phyloP scores from a whole-genome alignment of 2,113 vertebrate genomes.

The Saccopteryx leptura region DNA sequence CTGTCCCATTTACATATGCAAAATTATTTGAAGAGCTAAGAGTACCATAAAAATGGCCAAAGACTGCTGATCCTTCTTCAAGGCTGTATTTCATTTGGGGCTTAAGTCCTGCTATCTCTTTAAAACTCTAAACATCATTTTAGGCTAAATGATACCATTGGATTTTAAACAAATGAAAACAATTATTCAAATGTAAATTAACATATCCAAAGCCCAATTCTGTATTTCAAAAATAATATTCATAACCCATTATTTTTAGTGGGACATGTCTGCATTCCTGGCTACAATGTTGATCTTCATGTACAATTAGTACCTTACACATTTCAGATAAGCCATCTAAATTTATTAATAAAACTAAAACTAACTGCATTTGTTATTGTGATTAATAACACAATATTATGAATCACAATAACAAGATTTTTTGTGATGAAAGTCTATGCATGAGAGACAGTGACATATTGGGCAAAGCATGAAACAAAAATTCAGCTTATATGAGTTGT shows the following conservation, averaged over 20 bases:
- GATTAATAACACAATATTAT: neutral
- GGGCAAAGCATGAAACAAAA: neutral
- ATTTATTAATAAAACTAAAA: neutral
- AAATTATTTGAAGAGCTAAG: neutral
- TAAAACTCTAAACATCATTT: neutral
- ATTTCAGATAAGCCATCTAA: neutral
- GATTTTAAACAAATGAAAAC: conserved; percentile 32
- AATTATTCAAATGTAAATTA: neutral
- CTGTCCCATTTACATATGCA: neutral
- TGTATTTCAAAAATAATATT: neutral
- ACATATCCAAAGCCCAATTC: neutral
- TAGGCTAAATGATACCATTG: conserved; percentile 25
- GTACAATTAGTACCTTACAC: neutral
- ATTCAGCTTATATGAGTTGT: no score
- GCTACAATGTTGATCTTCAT: neutral
- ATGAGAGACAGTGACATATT: neutral
- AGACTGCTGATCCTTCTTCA: neutral
- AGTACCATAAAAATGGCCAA: neutral
- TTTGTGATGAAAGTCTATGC: neutral
- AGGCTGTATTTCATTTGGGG: neutral
- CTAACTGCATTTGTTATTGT: neutral
- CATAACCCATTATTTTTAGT: neutral
- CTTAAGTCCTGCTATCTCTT: neutral
- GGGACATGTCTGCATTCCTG: neutral
- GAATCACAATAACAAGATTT: no score